These are phyloP conservation scores for Anolis carolinensis DNA, from an alignment of 2,113 vertebrate species.

Conservation along the genomic window DNA sequence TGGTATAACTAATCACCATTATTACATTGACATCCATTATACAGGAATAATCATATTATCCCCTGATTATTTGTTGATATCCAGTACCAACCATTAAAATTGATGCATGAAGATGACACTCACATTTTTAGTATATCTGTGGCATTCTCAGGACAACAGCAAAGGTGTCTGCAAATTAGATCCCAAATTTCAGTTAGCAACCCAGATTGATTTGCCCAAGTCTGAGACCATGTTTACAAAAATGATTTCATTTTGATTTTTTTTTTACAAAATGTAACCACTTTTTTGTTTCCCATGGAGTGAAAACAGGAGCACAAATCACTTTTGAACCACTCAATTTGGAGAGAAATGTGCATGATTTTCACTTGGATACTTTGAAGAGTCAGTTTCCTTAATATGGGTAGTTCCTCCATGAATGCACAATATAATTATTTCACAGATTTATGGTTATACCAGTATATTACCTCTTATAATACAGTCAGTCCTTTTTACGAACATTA, in stretches of 20 bases:
- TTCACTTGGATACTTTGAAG: too few relatives aligned
- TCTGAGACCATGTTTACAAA: neutral
- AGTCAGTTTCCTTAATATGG: too few relatives aligned
- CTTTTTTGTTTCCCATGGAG: neutral
- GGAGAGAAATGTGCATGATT: too few relatives aligned
- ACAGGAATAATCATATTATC: neutral
- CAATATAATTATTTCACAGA: too few relatives aligned
- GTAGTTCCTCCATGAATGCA: too few relatives aligned
- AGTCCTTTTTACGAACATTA: too few relatives aligned
- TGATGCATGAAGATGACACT: neutral
- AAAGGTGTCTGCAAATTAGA: neutral
- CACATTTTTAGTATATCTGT: neutral
- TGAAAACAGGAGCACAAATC: neutral
- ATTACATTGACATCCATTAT: neutral
- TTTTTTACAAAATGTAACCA: neutral
- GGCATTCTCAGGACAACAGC: neutral
- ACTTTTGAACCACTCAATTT: too few relatives aligned
- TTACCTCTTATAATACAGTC: too few relatives aligned
- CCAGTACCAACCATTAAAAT: neutral
- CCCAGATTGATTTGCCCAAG: neutral
- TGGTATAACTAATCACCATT: neutral
- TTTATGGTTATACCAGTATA: too few relatives aligned
- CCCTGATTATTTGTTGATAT: neutral
- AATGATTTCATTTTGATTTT: neutral
- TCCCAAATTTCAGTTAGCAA: neutral